Base-by-base conservation (phyloP, 2,888 invertebrate species). In the Nyleta sp. region DNA sequence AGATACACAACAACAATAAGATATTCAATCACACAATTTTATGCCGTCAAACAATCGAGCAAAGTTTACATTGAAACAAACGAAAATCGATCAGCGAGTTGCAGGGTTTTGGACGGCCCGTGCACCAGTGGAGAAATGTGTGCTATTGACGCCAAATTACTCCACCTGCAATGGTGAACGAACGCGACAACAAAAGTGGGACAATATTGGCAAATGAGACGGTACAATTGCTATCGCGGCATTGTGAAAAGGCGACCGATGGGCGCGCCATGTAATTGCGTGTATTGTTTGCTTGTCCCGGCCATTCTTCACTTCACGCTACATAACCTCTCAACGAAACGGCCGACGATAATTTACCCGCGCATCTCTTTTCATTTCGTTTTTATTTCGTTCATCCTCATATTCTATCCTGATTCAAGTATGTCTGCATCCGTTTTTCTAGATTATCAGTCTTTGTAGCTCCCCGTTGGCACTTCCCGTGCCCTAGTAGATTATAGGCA, bases 191-290 rank as follows among this genome's bases (percentile, higher is more conserved):
- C 86, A 89, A 87, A 88, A 89, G 87, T 89, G 84, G 87, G 85
- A 89, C 89, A 89, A 89, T 89, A 88, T 89, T 88, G 87, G 86
- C 87, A 89, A 89, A 89, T 89, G 89, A 89, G 88, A 88, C 85
- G 87, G 86, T 87, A 84, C 86, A 89, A 88, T 89, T 87, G 86
- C 83, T 75, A 82, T 62, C 80, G 80, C 24, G 80, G 84, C 81
- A 88, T 89, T 89, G 88, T 88, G 80, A 86, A 82, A 83, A 88
- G 84, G 85, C 87, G 84, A 80, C 78, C 80, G 83, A 81, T 81
- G 83, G 86, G 82, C 84, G 83, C 83, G 82, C 70, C 83, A 81
- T 87, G 88, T 89, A 89, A 89, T 90, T 89, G 88, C 88, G 84
- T 81, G 87, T 87, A 90, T 90, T 90, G 89, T 90, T 89, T 89